These are phyloP conservation scores for Ficedula albicollis DNA, from an alignment of 2,797 vertebrate species.

Conservation along the genomic window DNA sequence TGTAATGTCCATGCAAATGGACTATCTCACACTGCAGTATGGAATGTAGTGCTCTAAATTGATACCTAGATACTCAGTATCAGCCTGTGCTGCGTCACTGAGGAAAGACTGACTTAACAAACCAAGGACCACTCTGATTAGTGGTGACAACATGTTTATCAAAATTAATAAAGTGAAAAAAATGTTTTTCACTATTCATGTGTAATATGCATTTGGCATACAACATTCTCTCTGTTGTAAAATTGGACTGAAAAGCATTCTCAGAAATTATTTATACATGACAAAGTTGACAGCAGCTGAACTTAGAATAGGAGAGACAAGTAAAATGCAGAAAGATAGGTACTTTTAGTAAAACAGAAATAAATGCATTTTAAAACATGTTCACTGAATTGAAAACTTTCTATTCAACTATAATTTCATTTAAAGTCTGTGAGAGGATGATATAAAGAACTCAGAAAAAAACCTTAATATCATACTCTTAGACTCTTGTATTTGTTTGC, in stretches of 20 bases:
- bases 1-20: not conserved
- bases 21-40: not conserved
- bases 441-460: not conserved
- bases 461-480: not conserved
- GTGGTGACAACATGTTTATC: not conserved
- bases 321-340: not conserved
- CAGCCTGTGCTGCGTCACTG: not conserved
- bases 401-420: not conserved
- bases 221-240: not conserved
- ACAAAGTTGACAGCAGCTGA: not conserved
- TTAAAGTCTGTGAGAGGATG: not conserved
- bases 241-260: not conserved
- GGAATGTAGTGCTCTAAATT: not conserved
- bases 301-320: not conserved
- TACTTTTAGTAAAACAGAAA: not conserved
- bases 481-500: not conserved
- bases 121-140: not conserved
- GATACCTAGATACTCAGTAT: not conserved
- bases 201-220: not conserved
- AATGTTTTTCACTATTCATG: not conserved
- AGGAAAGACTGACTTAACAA: not conserved
- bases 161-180: not conserved
- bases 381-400: not conserved
- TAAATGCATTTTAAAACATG: not conserved
- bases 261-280: not conserved